Base-by-base conservation (phyloP, 2,797 vertebrate species). In the Takifugu ocellatus region DNA sequence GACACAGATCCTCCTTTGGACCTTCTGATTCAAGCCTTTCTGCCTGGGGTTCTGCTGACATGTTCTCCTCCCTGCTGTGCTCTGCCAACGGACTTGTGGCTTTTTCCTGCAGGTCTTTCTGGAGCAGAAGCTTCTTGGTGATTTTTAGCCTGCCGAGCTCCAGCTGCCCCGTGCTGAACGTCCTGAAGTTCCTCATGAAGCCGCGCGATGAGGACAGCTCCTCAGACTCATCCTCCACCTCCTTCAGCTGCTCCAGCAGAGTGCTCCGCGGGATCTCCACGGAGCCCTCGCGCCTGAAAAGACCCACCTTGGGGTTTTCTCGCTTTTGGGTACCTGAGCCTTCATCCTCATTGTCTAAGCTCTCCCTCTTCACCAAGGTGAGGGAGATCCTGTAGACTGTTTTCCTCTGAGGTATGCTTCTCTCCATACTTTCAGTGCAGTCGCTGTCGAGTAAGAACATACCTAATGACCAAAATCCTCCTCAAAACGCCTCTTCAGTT, bases 371-470 rank as follows among this genome's bases (percentile, higher is more conserved):
- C 72, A 98, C 95, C 81, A 98, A 80, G 27, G 95, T 98, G 70
- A 98, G 92, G 16, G 95, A 97, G 88, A 98, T 98, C 73, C 94
- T 90, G 84, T 97, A 97, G 1, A 98, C 93, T 0, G 95, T 97
- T 33, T 90, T 94, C 73, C 94, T 91, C 79, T 90, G 92, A 6
- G 91, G 90, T 8, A 90, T 83, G 54, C 44, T 21, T n/a, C 44
- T 46, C 44, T 46, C 44, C 44, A 46, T 46, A 7, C 44, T 46
- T 21, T 90, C 89, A 0, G 84, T 15, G 59, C 80, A 85, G 62
- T 52, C 77, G 33, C 68, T 80, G 85, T 93, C 91, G 71, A 94
- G 85, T 7, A 94, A 88, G 75, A 89, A 93, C 94, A 96, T 93
- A 78, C 73, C 85, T 75, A 46, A 51, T 10, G 14, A 24, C 21